These are phyloP conservation scores for Podiceps cristatus DNA, from an alignment of 2,113 vertebrate species.

Conservation along the genomic window DNA sequence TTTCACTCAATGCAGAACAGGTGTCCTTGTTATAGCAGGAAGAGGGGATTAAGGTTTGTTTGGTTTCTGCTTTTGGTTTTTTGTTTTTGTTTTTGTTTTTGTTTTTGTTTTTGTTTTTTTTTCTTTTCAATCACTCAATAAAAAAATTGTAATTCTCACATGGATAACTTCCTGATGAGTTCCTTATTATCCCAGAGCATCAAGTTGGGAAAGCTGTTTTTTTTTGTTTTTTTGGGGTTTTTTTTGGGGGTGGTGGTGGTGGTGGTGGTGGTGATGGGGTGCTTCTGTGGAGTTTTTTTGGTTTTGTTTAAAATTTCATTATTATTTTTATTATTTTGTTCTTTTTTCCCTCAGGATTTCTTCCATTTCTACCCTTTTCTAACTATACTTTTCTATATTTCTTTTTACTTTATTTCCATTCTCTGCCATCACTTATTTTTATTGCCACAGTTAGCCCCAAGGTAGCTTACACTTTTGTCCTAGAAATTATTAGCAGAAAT, in stretches of 20 bases:
- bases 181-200: background rate
- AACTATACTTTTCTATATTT: background rate
- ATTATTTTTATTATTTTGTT: background rate
- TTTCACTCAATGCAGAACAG: background rate
- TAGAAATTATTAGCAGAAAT: background rate
- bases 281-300: background rate
- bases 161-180: background rate
- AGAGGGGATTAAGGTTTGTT: background rate
- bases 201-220: background rate
- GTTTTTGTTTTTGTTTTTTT: background rate
- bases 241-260: background rate
- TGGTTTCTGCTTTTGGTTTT: background rate
- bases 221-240: too few relatives aligned
- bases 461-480: background rate
- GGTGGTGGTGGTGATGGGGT: too few relatives aligned
- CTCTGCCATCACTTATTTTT: background rate
- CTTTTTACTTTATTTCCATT: background rate
- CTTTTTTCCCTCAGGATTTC: fast-evolving
- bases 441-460: background rate
- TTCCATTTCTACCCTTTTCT: background rate
- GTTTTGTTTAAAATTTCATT: background rate
- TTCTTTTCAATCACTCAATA: background rate
- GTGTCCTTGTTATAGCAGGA: background rate
- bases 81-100: too few relatives aligned
- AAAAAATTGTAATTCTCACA: background rate